These are phyloP conservation scores for Heterodera schachtii DNA, from an alignment of 1,140 invertebrate species.

Conservation along the genomic window DNA sequence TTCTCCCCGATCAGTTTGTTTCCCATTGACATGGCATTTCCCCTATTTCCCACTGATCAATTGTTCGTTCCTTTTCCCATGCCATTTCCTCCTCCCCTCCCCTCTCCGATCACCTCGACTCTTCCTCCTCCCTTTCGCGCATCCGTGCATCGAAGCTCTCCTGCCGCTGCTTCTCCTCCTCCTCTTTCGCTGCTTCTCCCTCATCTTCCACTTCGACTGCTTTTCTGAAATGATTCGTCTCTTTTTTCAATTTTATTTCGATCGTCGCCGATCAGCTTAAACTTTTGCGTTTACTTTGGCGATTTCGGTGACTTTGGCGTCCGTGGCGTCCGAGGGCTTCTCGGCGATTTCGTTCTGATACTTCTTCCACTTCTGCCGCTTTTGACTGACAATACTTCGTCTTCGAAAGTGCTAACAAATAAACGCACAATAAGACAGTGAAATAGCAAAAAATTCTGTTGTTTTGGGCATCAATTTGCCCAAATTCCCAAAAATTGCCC, in stretches of 20 bases:
- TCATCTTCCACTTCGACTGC: slow-evolving; percentile 8
- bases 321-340: slow-evolving; percentile 56
- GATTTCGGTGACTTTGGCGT: slow-evolving; percentile 56
- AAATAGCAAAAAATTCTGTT: too few relatives aligned
- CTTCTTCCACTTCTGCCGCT: slow-evolving; percentile 7
- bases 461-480: too few relatives aligned
- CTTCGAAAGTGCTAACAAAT: slow-evolving; percentile 48
- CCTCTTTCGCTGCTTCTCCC: not conserved
- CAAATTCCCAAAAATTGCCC: too few relatives aligned
- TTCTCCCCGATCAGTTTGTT: slow-evolving; percentile 5
- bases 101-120: not conserved
- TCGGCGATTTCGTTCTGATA: slow-evolving; percentile 38
- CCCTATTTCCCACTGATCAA: too few relatives aligned
- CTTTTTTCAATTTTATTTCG: not conserved
- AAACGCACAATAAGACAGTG: too few relatives aligned
- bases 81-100: not conserved
- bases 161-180: not conserved
- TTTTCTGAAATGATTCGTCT: slow-evolving; percentile 1
- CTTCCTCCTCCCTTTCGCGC: not conserved
- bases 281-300: not conserved
- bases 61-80: not conserved
- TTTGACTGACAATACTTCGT: slow-evolving; percentile 46
- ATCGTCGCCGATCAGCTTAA: not conserved
- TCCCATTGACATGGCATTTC: too few relatives aligned
- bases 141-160: not conserved